Evolutionary conservation across 2,888 invertebrate genomes (phyloP).

Genomic region (Byasa hedistus): DNA sequence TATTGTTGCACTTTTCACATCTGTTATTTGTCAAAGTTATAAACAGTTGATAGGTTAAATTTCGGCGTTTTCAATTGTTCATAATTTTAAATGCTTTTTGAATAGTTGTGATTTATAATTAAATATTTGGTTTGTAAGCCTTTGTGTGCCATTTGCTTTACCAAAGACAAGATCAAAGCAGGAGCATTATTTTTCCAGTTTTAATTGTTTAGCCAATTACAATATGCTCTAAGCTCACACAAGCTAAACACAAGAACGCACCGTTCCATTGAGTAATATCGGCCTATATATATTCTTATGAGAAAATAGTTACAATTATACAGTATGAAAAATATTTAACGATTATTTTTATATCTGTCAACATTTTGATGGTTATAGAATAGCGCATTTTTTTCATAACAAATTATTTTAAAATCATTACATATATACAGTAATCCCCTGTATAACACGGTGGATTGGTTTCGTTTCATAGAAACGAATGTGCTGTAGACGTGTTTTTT

Average conservation of each 20-base stretch:
- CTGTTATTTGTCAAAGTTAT: no score
- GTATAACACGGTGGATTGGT: no score
- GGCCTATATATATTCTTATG: constrained; percentile 25
- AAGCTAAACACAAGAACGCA: not conserved
- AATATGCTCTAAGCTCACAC: constrained; percentile 9
- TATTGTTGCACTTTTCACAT: no score
- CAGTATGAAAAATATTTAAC: not conserved
- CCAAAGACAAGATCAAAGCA: constrained; percentile 17
- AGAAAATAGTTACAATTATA: not conserved
- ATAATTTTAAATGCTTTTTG: no score
- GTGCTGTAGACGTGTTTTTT: no score
- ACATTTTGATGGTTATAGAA: not conserved
- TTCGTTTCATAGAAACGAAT: no score
- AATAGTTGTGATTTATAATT: not conserved
- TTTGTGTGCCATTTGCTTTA: constrained; percentile 10
- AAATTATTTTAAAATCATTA: not conserved
- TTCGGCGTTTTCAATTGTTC: no score
- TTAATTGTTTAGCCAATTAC: constrained; percentile 19
- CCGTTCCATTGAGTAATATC: not conserved
- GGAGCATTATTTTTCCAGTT: constrained; percentile 2
- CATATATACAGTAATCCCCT: not conserved
- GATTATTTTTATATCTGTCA: not conserved
- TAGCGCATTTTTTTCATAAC: not conserved
- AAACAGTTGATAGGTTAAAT: no score
- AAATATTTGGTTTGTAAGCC: not conserved